Conservation (phyloP, 2,888 invertebrate genomes). For the Oligia strigilis region DNA sequence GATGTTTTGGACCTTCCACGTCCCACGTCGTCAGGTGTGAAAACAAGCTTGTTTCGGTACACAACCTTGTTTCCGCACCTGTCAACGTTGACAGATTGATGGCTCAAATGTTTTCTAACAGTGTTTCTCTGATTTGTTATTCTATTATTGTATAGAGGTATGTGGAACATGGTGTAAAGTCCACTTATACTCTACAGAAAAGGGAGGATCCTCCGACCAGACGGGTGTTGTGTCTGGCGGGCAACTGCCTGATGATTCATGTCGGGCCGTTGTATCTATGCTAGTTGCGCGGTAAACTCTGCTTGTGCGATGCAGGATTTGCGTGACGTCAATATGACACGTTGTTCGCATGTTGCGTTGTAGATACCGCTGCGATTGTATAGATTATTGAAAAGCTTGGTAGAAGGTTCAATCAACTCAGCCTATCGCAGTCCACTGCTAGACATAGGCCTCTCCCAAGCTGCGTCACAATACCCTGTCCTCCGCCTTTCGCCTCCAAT, state of each 20-base stretch:
- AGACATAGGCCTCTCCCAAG: not conserved
- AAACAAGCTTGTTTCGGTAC: too few relatives aligned
- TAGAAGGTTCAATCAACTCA: not conserved
- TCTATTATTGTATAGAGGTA: not conserved
- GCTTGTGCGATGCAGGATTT: too few relatives aligned
- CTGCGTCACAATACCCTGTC: not conserved
- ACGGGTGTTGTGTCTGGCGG: too few relatives aligned
- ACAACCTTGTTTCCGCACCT: conserved; percentile 18
- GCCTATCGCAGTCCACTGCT: not conserved
- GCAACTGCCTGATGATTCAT: too few relatives aligned
- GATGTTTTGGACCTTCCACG: conserved; percentile 18
- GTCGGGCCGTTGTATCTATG: too few relatives aligned
- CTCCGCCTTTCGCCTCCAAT: not conserved
- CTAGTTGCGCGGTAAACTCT: too few relatives aligned
- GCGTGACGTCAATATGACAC: too few relatives aligned
- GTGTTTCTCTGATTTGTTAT: conserved; percentile 19
- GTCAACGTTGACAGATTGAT: conserved; percentile 16
- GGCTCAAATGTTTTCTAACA: conserved; percentile 16
- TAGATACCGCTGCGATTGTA: too few relatives aligned
- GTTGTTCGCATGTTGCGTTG: too few relatives aligned
- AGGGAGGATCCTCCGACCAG: too few relatives aligned
- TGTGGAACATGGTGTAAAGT: too few relatives aligned
- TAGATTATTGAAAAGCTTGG: not conserved
- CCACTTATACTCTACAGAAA: too few relatives aligned
- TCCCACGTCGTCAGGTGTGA: not conserved